phyloP scores from a whole-genome alignment of 2,113 vertebrate species.

The Sceloporus tristichus region DNA sequence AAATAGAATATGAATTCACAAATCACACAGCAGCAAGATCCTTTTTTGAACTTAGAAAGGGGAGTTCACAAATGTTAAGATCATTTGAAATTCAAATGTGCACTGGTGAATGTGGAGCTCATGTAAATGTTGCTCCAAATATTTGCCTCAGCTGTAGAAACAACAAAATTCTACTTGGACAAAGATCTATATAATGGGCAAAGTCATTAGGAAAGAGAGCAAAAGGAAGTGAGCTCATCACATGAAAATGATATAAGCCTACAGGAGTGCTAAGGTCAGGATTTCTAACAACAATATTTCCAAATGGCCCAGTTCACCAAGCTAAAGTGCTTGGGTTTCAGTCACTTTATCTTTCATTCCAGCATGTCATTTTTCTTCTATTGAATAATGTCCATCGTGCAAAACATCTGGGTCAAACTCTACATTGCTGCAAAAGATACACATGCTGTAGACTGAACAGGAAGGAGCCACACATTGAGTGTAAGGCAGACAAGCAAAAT shows the following conservation, averaged over 20 bases:
- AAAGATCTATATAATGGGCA: slow-evolving; percentile 5
- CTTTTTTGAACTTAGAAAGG: slow-evolving; percentile 32
- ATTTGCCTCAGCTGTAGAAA: slow-evolving; percentile 47
- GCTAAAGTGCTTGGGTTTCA: neutral
- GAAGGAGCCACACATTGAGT: neutral
- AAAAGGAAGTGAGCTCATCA: slow-evolving; percentile 36
- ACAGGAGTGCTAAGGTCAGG: neutral
- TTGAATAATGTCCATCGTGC: neutral
- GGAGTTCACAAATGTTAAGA: slow-evolving; percentile 27
- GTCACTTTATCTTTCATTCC: neutral
- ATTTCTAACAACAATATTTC: slow-evolving; percentile 18
- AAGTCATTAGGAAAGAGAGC: neutral
- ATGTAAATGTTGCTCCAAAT: slow-evolving; percentile 33
- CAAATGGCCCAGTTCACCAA: neutral
- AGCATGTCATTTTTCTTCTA: neutral
- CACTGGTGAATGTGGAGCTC: slow-evolving; percentile 24
- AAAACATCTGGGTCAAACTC: neutral
- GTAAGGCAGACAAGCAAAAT: no score
- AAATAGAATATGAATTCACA: slow-evolving; percentile 32
- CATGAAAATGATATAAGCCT: slow-evolving; percentile 22
- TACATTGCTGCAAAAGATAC: neutral
- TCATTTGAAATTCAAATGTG: slow-evolving; percentile 43
- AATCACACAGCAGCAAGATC: slow-evolving; percentile 14
- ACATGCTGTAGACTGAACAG: neutral
- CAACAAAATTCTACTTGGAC: slow-evolving; percentile 3